Conservation (phyloP, 2,797 vertebrate genomes). For the Heterohyrax brucei region DNA sequence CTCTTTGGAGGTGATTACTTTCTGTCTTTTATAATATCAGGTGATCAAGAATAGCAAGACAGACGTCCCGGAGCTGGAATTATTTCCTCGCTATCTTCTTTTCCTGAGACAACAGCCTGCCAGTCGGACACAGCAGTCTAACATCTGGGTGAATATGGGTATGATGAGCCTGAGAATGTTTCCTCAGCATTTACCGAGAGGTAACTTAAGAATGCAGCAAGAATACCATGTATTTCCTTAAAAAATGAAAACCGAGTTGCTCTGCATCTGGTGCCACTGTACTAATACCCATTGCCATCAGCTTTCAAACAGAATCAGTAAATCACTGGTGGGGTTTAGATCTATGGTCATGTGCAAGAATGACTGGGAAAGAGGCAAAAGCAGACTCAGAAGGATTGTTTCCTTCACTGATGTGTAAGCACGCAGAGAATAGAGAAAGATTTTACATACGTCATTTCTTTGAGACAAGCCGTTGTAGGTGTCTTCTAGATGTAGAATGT, state of each 20-base stretch:
- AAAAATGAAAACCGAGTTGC: constrained; percentile 78
- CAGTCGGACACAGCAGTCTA: constrained; percentile 97
- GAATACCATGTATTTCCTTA: constrained; percentile 89
- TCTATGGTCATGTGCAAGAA: constrained; percentile 82
- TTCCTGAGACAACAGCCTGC: constrained; percentile 98
- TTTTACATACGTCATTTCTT: constrained; percentile 54
- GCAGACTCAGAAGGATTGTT: constrained; percentile 31
- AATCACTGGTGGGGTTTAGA: constrained; percentile 79
- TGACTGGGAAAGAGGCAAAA: constrained; percentile 46
- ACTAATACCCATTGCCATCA: constrained; percentile 82
- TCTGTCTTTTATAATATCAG: constrained; percentile 88
- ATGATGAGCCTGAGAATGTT: constrained; percentile 99
- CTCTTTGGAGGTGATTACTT: constrained; percentile 25
- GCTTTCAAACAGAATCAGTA: constrained; percentile 72
- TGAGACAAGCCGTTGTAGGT: constrained; percentile 53
- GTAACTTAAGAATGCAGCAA: constrained; percentile 99
- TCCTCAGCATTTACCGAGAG: constrained; percentile 97
- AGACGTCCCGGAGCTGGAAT: constrained; percentile 95
- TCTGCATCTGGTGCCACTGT: constrained; percentile 86
- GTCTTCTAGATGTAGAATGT: constrained; percentile 31
- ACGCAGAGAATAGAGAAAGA: constrained; percentile 32
- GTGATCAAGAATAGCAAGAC: constrained; percentile 96
- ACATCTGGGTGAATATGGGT: constrained; percentile 99
- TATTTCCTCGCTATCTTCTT: constrained; percentile 97
- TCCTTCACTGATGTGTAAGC: constrained; percentile 54